Percentiles rank a stretch among this genome's conserved stretches.
Evolutionary conservation across 2,888 invertebrate genomes (phyloP).

Genomic region (Limenitis camilla): DNA sequence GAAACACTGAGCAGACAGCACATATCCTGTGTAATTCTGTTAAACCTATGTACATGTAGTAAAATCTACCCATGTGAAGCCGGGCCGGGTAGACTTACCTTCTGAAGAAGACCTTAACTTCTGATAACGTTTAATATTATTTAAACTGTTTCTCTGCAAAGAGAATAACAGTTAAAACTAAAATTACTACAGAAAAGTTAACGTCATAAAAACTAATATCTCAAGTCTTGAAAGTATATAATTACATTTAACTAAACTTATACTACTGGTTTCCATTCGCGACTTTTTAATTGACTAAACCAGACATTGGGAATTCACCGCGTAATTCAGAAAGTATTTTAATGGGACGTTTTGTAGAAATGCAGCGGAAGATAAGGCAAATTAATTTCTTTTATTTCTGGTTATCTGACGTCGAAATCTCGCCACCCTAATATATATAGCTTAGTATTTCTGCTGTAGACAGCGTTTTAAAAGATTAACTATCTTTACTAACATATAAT

Average conservation of each 20-base stretch:
- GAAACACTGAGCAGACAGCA: too few species aligned
- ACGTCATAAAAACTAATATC: too few species aligned
- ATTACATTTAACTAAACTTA: slow-evolving; percentile 4
- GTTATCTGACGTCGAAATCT: slow-evolving; percentile 21
- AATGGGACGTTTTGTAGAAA: slow-evolving; percentile 16
- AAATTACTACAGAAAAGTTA: too few species aligned
- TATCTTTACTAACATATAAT: too few species aligned
- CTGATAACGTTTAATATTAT: too few species aligned
- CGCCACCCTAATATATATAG: slow-evolving; percentile 24
- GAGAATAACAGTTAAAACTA: too few species aligned
- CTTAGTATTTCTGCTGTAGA: slow-evolving; percentile 29
- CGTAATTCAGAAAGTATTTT: slow-evolving; percentile 17
- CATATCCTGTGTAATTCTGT: too few species aligned
- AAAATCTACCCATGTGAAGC: too few species aligned
- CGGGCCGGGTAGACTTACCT: too few species aligned
- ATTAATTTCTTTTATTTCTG: slow-evolving; percentile 25
- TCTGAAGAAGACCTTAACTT: too few species aligned
- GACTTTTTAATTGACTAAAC: slow-evolving; percentile 21
- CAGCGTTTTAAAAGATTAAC: slow-evolving; percentile 24
- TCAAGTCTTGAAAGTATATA: background rate
- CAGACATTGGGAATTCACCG: slow-evolving; percentile 11
- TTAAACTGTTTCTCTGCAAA: too few species aligned
- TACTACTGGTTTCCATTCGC: slow-evolving; percentile 2
- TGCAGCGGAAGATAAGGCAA: slow-evolving; percentile 23
- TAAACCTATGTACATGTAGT: too few species aligned